A percentile compares a stretch with the other conserved stretches of the same genome.
phyloP scores from a whole-genome alignment of 37 sponge, comb jelly and placozoan genomes.

The Tethya wilhelma region DNA sequence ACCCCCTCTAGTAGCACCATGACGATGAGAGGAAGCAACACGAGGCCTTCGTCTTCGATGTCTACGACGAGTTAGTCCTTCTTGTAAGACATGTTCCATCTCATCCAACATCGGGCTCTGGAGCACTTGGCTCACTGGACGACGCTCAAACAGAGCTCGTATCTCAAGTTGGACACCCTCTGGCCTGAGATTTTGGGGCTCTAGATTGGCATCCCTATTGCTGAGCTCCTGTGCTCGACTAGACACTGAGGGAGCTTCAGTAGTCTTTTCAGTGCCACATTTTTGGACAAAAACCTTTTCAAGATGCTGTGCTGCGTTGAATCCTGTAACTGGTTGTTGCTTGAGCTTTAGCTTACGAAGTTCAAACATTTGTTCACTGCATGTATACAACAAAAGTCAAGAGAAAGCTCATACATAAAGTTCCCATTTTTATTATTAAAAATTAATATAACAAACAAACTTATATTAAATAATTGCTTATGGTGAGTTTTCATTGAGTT shows the following conservation, averaged over 20 bases:
- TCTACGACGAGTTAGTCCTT: constrained; percentile 5
- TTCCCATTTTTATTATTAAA: too few species aligned
- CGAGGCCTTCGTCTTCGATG: background rate
- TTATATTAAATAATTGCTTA: too few species aligned
- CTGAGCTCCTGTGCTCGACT: background rate
- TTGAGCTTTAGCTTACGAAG: constrained; percentile 53
- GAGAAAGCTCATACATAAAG: too few species aligned
- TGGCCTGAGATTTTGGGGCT: constrained; percentile 29
- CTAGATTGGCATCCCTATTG: background rate
- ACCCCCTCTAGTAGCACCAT: background rate
- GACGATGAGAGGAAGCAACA: background rate
- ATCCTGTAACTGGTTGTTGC: constrained; percentile 48
- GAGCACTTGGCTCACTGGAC: constrained; percentile 33
- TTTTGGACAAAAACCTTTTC: background rate
- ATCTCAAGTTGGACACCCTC: constrained; percentile 52
- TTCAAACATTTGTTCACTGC: constrained; percentile 54
- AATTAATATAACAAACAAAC: too few species aligned
- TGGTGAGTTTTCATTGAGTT: too few species aligned
- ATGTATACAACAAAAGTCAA: background rate
- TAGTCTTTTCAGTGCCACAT: background rate
- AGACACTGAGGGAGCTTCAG: background rate
- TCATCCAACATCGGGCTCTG: constrained; percentile 26
- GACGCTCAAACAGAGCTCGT: constrained; percentile 42
- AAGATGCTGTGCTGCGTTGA: constrained; percentile 23
- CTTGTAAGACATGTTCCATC: constrained; percentile 16